Evolutionary conservation across 2,797 vertebrate genomes (phyloP), one percentile per base, ranked within the genome.

Genomic region (Telmatherina bonti): DNA sequence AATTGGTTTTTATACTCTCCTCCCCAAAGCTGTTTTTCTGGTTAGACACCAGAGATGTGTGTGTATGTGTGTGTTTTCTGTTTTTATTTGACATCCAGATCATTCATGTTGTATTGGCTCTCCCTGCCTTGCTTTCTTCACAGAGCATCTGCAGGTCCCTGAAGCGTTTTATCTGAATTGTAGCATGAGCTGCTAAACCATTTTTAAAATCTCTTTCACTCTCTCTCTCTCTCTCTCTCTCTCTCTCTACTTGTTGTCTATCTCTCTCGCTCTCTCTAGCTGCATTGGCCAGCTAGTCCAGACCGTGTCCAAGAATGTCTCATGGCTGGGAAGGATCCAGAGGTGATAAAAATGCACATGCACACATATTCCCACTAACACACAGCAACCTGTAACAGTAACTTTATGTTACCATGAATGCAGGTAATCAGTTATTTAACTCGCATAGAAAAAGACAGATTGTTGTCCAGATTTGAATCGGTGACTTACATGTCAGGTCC

Each of bases 301-400:
- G 95, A 95, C 67, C 92, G 93, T 20, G 89, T 95, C 76, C 93
- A 95, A 60, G 93, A 95, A 84, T 95, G 95, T 86, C 89, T 94
- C 71, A 94, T 95, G 94, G 95, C 95, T 77, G 95, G 95, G 62
- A 95, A 95, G 67, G 93, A 95, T 80, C 88, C 85, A 72, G 92
- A 95, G 91, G 95, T 95, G 74, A 92, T 73, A 79, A 30, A n/a
- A 67, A 66, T 7, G 77, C 53, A 67, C 41, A 55, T 55, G 20
- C 51, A 57, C 66, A 49, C 15, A 75, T 35, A 78, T 36, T 58
- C 22, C 69, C 35, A 33, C 67, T 76, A 8, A 78, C 27, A 63
- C 29, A 58, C 66, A 72, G 45, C 38, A 60, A 63, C 29, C 26
- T 38, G 36, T 65, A 41, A 67, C 18, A 68, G 27, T 66, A 65